These are phyloP conservation scores for Oncopodura yosiiana DNA, from an alignment of 1,140 invertebrate species.

Conservation along the genomic window DNA sequence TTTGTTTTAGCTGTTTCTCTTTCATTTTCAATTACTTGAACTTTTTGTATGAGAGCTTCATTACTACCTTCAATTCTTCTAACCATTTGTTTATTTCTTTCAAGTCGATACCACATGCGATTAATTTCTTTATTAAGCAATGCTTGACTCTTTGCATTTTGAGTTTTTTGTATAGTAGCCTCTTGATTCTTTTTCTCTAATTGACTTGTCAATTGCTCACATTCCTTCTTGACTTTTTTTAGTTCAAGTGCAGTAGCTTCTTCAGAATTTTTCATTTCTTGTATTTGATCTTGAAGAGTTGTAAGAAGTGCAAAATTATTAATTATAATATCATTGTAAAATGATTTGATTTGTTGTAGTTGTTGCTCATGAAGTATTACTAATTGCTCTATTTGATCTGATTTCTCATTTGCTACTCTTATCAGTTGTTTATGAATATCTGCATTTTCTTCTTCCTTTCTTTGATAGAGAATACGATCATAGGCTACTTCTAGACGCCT, in stretches of 20 bases:
- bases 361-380: conserved; percentile 73
- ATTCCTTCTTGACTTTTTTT: conserved; percentile 4
- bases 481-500: conserved; percentile 43
- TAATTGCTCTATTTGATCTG: conserved; percentile 67
- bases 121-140: not conserved
- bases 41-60: conserved; percentile 25
- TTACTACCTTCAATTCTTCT: conserved; percentile 10
- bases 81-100: conserved; percentile 17
- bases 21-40: conserved; percentile 53
- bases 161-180: not conserved
- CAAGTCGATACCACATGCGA: conserved; percentile 9
- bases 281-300: conserved; percentile 74
- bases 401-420: conserved; percentile 51
- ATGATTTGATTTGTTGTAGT: conserved; percentile 79
- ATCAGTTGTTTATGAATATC: conserved; percentile 56
- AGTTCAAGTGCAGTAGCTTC: conserved; percentile 49
- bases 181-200: not conserved
- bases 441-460: conserved; percentile 59
- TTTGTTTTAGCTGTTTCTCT: conserved; percentile 64
- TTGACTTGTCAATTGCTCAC: no score
- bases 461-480: conserved; percentile 61
- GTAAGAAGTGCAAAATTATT: conserved; percentile 79
- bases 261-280: conserved; percentile 66
- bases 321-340: conserved; percentile 85
- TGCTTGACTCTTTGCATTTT: not conserved